Base-by-base conservation (phyloP, 2,888 invertebrate genomes). In the Lydus trimaculatus region DNA sequence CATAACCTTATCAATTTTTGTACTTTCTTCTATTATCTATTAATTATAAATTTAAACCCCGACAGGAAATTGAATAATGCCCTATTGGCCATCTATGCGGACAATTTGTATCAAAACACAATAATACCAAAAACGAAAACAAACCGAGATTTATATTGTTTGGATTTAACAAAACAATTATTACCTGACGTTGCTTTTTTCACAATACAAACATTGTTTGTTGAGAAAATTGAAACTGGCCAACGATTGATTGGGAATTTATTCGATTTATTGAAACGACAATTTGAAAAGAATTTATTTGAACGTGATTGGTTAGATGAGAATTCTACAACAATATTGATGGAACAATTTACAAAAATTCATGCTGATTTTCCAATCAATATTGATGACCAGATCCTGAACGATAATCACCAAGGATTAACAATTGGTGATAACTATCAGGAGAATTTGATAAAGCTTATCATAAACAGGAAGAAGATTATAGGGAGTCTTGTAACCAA, bases 21-120 rank as follows among this genome's bases (percentile, higher is more conserved):
- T 17, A 43, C 17, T 17, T n/a, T 43, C 17, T n/a, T 17, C 17
- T 43, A 43, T 23, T 15, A 15, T 36, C 36, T 20, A 11, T 11
- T 48, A 48, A 48, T 48, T 9, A 20, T 20, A 20, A 48, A 39
- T 15, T 7, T 13, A 43, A 11, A 36, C n/a, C 6, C 7, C 7
- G 0, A 48, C 58, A 78, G 79, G 61, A 64, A 72, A 67, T 61
- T 79, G 25, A 74, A 76, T 58, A 77, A 81, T 58, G 74, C 72
- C n/a, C 61, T 81, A 7, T 64, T 81, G 33, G 73, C 76, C 52
- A 76, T 80, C 63, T 79, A 76, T 59, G 76, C 78, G 0, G 65
- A 75, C 43, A 75, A 80, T 62, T 64, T 81, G 0, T 81, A 78
- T 63, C 70, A 76, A 61, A 76, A 79, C 33, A 71, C 76, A 17